A percentile compares a stretch with the other conserved stretches of the same genome.
Evolutionary conservation across 2,888 invertebrate genomes (phyloP).

Genomic region (Macaria liturata): DNA sequence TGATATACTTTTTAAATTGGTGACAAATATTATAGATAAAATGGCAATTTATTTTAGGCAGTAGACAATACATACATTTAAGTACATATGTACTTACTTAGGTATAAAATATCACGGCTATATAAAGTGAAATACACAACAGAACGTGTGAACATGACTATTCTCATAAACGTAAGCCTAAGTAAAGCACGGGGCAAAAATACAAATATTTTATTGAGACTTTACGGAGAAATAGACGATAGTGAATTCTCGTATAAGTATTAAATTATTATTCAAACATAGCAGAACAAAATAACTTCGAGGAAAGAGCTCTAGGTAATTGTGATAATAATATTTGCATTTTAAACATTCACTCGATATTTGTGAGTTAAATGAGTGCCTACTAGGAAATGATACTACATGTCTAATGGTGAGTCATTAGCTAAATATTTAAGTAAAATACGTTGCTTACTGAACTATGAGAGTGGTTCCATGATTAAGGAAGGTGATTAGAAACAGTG

Average conservation of each 20-base stretch:
- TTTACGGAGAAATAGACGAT: too few relatives aligned
- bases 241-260: too few relatives aligned
- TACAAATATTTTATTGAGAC: background rate
- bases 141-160: constrained; percentile 13
- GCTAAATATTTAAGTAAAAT: constrained; percentile 21
- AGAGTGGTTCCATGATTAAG: constrained; percentile 4
- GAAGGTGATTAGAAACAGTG: constrained; percentile 1
- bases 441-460: constrained; percentile 22
- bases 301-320: too few relatives aligned
- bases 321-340: too few relatives aligned
- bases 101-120: constrained; percentile 2
- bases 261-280: too few relatives aligned
- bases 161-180: constrained; percentile 7
- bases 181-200: constrained; percentile 8
- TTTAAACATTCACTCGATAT: too few relatives aligned
- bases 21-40: too few relatives aligned
- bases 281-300: too few relatives aligned
- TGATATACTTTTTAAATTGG: too few relatives aligned
- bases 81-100: background rate
- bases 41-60: too few relatives aligned
- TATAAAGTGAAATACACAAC: constrained; percentile 16
- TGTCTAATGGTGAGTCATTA: constrained; percentile 24
- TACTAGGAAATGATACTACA: constrained; percentile 10
- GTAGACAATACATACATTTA: too few relatives aligned
- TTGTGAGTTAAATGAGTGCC: too few relatives aligned